A percentile compares a stretch with the other conserved stretches of the same genome.
Evolutionary conservation across 1,140 invertebrate genomes (phyloP).

Genomic region (Zaprionus tsacasi): DNA sequence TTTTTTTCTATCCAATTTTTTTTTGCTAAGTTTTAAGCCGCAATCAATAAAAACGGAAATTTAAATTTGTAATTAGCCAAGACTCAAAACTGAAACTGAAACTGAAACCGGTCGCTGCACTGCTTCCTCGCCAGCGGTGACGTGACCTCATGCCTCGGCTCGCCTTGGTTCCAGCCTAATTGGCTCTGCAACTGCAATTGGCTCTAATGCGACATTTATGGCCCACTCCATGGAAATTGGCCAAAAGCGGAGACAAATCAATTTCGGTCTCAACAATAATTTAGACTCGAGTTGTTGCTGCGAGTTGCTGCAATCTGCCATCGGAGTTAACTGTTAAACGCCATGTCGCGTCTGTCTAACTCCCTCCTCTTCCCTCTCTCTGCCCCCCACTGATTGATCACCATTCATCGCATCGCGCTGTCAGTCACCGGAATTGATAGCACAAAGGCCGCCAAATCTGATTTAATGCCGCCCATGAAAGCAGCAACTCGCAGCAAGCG

Average conservation of each 20-base stretch:
- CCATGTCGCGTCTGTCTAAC: constrained; percentile 17
- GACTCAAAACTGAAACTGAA: background rate
- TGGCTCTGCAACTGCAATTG: constrained; percentile 25
- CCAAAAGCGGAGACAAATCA: constrained; percentile 36
- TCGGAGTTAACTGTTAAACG: constrained; percentile 26
- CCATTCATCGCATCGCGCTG: constrained; percentile 27
- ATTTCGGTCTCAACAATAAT: constrained; percentile 4
- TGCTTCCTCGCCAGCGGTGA: constrained; percentile 26
- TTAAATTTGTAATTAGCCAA: constrained; percentile 50
- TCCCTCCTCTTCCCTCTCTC: too few relatives aligned
- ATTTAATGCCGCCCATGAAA: constrained; percentile 67
- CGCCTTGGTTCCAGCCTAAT: constrained; percentile 12
- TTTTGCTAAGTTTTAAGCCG: constrained; percentile 55
- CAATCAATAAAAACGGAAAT: constrained; percentile 55
- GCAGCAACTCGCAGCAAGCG: constrained; percentile 16
- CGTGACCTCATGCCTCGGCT: constrained; percentile 24
- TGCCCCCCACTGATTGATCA: constrained; percentile 34
- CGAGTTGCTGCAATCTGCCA: constrained; percentile 28
- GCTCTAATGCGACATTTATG: constrained; percentile 49
- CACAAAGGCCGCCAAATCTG: constrained; percentile 47
- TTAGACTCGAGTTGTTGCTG: background rate
- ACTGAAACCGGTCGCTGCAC: constrained; percentile 22
- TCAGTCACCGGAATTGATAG: constrained; percentile 22
- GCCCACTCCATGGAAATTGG: constrained; percentile 15
- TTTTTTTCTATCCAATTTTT: constrained; percentile 27